phyloP scores from a whole-genome alignment of 2,888 invertebrate genomes.

The Tolmerus cingulatus region DNA sequence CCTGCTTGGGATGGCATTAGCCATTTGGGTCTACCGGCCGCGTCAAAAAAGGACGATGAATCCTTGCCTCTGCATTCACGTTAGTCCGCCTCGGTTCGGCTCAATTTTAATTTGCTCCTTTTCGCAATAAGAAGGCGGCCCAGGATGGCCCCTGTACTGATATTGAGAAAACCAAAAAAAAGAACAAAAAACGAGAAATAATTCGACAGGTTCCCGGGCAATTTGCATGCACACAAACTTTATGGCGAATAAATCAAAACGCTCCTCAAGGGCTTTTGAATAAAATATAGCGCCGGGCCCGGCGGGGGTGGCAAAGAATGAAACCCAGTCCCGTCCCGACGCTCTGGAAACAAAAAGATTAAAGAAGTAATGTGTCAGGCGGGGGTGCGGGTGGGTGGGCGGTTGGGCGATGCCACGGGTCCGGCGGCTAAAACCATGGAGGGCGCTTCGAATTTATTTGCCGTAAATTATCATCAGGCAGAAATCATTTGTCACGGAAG shows the following conservation, averaged over 20 bases:
- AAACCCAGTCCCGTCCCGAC: background rate
- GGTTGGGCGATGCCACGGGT: background rate
- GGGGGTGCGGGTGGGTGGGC: background rate
- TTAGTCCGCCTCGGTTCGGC: background rate
- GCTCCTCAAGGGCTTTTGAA: constrained; percentile 39
- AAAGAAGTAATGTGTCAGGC: constrained; percentile 34
- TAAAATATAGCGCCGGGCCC: constrained; percentile 4
- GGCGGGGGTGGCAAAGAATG: background rate
- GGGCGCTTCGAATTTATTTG: constrained; percentile 44
- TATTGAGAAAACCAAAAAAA: background rate
- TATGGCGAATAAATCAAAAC: constrained; percentile 43
- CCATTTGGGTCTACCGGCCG: background rate
- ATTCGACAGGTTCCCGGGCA: constrained; percentile 28
- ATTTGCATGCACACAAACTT: constrained; percentile 43
- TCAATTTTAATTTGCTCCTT: background rate
- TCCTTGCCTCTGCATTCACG: constrained; percentile 11
- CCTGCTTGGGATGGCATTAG: background rate
- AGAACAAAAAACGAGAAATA: background rate
- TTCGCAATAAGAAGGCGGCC: background rate
- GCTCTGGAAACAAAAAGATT: constrained; percentile 19
- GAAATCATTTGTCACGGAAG: constrained; percentile 45
- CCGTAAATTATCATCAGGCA: constrained; percentile 45
- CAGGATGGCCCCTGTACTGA: background rate
- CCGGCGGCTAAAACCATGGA: constrained; percentile 11
- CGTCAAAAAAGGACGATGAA: background rate